These are phyloP conservation scores for Brachypalpus laphriformis DNA, from an alignment of 2,888 invertebrate species.

Conservation along the genomic window DNA sequence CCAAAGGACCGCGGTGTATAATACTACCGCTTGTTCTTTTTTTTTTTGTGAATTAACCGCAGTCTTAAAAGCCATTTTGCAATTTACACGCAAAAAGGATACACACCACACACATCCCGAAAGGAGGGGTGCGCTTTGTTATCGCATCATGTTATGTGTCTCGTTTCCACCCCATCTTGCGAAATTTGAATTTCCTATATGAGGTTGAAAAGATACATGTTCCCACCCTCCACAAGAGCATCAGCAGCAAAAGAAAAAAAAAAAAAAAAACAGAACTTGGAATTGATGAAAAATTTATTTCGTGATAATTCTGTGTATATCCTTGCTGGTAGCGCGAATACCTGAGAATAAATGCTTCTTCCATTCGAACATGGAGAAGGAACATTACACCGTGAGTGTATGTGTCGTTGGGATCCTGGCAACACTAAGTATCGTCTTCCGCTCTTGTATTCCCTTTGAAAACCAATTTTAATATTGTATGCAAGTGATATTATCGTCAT, in stretches of 20 bases:
- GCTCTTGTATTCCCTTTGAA: slow-evolving; percentile 70
- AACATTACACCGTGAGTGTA: slow-evolving; percentile 25
- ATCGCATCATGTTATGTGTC: slow-evolving; percentile 59
- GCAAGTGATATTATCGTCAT: slow-evolving; percentile 73
- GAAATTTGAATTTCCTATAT: slow-evolving; percentile 47
- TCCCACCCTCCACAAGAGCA: not conserved
- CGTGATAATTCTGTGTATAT: slow-evolving; percentile 66
- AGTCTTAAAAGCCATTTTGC: slow-evolving; percentile 69
- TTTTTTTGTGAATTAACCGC: slow-evolving; percentile 66
- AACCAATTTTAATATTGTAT: slow-evolving; percentile 74
- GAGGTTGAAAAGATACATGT: not conserved
- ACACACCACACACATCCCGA: slow-evolving; percentile 12
- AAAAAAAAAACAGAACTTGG: slow-evolving; percentile 3
- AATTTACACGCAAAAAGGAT: slow-evolving; percentile 49
- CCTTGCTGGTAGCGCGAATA: slow-evolving; percentile 37
- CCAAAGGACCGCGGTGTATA: slow-evolving; percentile 23
- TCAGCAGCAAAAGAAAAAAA: not conserved
- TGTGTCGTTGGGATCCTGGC: slow-evolving; percentile 46
- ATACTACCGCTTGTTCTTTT: slow-evolving; percentile 48
- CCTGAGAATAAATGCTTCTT: slow-evolving; percentile 51
- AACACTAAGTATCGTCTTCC: slow-evolving; percentile 60
- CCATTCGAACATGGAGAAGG: slow-evolving; percentile 36
- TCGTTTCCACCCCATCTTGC: slow-evolving; percentile 51
- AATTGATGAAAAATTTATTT: slow-evolving; percentile 74
- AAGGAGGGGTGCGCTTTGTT: slow-evolving; percentile 54